Conservation (phyloP, 2,797 vertebrate genomes). For the Channallabes apus region DNA sequence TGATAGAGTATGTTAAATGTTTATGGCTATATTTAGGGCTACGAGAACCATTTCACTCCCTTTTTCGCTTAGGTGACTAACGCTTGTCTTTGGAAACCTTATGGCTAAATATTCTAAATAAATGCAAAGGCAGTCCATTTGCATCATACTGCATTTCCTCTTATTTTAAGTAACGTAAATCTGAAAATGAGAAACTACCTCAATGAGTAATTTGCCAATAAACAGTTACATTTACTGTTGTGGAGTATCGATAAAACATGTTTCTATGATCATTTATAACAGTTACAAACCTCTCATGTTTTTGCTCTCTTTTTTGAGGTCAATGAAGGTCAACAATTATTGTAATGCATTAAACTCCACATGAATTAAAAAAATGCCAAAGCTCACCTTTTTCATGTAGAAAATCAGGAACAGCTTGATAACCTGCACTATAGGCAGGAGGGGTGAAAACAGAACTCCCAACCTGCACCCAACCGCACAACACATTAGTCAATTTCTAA, state of each 20-base stretch:
- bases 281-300: neutral
- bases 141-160: neutral
- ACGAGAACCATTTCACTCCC: neutral
- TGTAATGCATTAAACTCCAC: neutral
- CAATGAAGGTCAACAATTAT: too few species aligned
- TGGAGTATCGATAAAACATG: neutral
- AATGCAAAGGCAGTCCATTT: neutral
- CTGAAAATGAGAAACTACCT: neutral
- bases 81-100: neutral
- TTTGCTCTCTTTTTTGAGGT: too few species aligned
- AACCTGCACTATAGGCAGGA: constrained; percentile 84
- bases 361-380: neutral
- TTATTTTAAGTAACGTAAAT: neutral
- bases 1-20: neutral
- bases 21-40: too few species aligned
- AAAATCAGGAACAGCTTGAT: constrained; percentile 89
- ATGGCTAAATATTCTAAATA: neutral
- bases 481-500: neutral
- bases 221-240: neutral
- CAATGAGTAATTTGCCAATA: neutral
- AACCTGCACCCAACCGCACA: constrained; percentile 74
- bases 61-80: neutral
- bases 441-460: constrained; percentile 84
- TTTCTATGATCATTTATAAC: neutral
- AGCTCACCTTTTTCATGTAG: constrained; percentile 88